Conservation (phyloP, 2,888 invertebrate genomes). For the Noctua comes region DNA sequence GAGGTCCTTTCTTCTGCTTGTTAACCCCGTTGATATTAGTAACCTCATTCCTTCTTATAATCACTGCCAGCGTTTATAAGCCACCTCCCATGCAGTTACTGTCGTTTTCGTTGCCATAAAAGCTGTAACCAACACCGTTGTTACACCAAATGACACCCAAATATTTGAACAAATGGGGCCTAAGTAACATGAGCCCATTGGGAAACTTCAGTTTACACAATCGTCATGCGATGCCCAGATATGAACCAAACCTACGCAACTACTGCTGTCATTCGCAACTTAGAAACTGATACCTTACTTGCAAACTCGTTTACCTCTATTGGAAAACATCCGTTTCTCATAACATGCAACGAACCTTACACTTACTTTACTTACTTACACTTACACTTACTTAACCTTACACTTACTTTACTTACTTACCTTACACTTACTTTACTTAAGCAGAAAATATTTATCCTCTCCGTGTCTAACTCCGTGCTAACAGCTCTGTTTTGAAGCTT, state of each 20-base stretch:
- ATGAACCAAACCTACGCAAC: slow-evolving; percentile 43
- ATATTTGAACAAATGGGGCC: slow-evolving; percentile 29
- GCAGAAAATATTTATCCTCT: slow-evolving; percentile 22
- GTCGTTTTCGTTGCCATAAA: too few relatives aligned
- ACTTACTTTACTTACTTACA: slow-evolving; percentile 33
- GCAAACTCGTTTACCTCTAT: slow-evolving; percentile 43
- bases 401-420: slow-evolving; percentile 30
- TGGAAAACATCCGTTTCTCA: slow-evolving; percentile 49
- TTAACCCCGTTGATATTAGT: neutral
- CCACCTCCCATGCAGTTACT: neutral
- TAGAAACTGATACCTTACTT: slow-evolving; percentile 26
- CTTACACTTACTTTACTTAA: slow-evolving; percentile 29
- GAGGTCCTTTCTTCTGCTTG: neutral
- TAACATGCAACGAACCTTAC: slow-evolving; percentile 21
- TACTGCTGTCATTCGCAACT: slow-evolving; percentile 28
- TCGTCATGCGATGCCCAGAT: slow-evolving; percentile 54
- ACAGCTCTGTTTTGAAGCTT: slow-evolving; percentile 24
- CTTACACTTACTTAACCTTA: slow-evolving; percentile 35
- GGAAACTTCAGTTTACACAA: slow-evolving; percentile 52
- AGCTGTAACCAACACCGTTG: slow-evolving; percentile 9
- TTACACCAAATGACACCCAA: neutral
- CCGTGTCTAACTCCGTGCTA: neutral
- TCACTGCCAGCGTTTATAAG: neutral
- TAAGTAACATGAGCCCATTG: slow-evolving; percentile 37
- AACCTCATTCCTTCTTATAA: neutral